phyloP scores from a whole-genome alignment of 2,797 vertebrate genomes.

The Meda fulgida region DNA sequence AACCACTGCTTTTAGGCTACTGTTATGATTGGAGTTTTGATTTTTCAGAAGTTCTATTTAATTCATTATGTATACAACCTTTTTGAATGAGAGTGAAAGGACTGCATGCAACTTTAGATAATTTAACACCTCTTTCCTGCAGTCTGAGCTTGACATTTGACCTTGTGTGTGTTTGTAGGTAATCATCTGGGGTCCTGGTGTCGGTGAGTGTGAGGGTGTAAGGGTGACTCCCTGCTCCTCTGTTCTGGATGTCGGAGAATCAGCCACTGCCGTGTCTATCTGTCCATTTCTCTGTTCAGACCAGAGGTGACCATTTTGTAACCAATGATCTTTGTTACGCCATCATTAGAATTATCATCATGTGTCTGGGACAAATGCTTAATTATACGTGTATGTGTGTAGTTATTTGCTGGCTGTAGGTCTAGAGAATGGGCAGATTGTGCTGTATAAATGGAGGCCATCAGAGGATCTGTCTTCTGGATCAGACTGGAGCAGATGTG shows the following conservation, averaged over 20 bases:
- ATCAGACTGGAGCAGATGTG: constrained; percentile 83
- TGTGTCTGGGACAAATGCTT: background rate
- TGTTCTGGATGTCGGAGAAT: constrained; percentile 86
- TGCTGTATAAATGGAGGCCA: constrained; percentile 86
- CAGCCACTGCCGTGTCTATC: constrained; percentile 88
- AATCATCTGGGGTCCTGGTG: constrained; percentile 85
- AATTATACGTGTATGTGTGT: constrained; percentile 42
- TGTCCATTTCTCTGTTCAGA: constrained; percentile 77
- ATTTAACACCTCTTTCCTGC: background rate
- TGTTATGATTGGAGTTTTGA: background rate
- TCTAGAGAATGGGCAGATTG: constrained; percentile 87
- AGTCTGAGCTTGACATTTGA: background rate
- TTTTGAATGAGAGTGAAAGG: background rate
- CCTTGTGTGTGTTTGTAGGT: constrained; percentile 77
- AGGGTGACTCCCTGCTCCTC: constrained; percentile 84
- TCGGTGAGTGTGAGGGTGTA: constrained; percentile 57
- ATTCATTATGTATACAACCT: background rate
- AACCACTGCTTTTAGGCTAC: background rate
- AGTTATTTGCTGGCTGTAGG: constrained; percentile 92
- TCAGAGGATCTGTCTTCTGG: constrained; percentile 68
- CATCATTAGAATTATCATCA: background rate
- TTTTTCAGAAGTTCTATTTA: background rate
- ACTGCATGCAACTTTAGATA: background rate
- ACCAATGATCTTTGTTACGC: background rate
- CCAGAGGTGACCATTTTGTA: constrained; percentile 76